Conservation (phyloP, 2,888 invertebrate genomes). For the Pseudeuparius sepicola region DNA sequence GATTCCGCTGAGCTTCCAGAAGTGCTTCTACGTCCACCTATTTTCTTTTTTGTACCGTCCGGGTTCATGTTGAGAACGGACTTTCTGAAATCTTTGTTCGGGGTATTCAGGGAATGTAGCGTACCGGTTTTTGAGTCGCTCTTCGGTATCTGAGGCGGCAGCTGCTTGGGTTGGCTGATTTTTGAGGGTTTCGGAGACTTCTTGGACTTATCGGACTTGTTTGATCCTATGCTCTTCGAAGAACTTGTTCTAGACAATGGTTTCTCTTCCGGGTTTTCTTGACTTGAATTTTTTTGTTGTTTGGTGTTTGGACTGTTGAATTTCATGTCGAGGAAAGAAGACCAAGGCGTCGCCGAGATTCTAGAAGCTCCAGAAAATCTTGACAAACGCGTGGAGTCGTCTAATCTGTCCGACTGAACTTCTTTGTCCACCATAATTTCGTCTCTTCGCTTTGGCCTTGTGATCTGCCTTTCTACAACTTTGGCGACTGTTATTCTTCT, state of each 20-base stretch:
- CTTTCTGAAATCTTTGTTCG: conserved; percentile 66
- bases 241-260: conserved; percentile 39
- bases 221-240: conserved; percentile 39
- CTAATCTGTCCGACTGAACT: conserved; percentile 62
- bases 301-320: conserved; percentile 37
- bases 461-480: conserved; percentile 60
- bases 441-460: conserved; percentile 46
- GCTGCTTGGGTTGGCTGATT: conserved; percentile 28
- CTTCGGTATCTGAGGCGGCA: conserved; percentile 43
- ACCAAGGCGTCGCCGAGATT: conserved; percentile 50
- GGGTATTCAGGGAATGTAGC: conserved; percentile 38
- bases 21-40: conserved; percentile 39
- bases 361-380: conserved; percentile 52
- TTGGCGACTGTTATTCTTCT: conserved; percentile 65
- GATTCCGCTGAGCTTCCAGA: conserved; percentile 42
- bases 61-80: conserved; percentile 59
- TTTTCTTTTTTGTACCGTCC: conserved; percentile 33
- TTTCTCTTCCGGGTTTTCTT: conserved; percentile 35
- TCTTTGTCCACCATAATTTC: conserved; percentile 54
- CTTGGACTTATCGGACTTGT: conserved; percentile 27
- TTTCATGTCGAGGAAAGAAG: conserved; percentile 47
- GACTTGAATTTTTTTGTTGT: conserved; percentile 19
- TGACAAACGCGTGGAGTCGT: conserved; percentile 56
- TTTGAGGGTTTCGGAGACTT: conserved; percentile 28
- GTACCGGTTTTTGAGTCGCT: conserved; percentile 33